Base-by-base conservation (phyloP, 2,797 vertebrate species). In the Sphenopsis melanotis region DNA sequence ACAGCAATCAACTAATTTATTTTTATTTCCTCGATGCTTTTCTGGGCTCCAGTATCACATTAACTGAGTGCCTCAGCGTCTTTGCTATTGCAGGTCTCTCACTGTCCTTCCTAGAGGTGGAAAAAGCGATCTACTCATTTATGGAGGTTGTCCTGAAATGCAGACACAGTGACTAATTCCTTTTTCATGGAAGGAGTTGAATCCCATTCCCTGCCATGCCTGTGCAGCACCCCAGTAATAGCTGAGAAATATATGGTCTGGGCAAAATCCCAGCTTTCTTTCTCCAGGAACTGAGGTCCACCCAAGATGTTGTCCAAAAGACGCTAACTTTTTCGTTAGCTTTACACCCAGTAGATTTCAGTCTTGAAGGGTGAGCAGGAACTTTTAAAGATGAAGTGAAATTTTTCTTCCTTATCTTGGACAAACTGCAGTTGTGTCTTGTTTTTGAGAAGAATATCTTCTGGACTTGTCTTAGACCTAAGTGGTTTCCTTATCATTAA, bases 301-400 rank as follows among this genome's bases (percentile, higher is more conserved):
- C 23, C 12, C 46, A 83, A 71, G 42, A 13, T 5, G 1, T 19
- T 75, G 10, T 66, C 26, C 37, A 50, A 49, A 81, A 80, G 17
- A n/a, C 19, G 27, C 8, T 34, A 16, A 50, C 21, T 53, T 83
- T 82, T 77, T 64, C 44, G 0, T 36, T 53, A 64, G 68, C 32
- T 77, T 79, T 55, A 44, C 15, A 24, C 9, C 0, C 0, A 32
- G 4, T n/a, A 32, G 34, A 41, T 30, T 76, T 79, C n/a, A 34
- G 15, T 66, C n/a, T 39, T 66, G 52, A 89, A 68, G 6, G 26
- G 20, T 57, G 12, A 44, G 20, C 24, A 29, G 55, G 47, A 63
- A 42, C 60, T 82, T 89, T n/a, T 66, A 37, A 69, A 61, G 52
- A 30, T 53, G 6, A 85, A 52, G 44, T 57, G 30, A n/a, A 87